These are phyloP conservation scores for Felis catus DNA, from an alignment of 2,113 vertebrate genomes.

Conservation along the genomic window DNA sequence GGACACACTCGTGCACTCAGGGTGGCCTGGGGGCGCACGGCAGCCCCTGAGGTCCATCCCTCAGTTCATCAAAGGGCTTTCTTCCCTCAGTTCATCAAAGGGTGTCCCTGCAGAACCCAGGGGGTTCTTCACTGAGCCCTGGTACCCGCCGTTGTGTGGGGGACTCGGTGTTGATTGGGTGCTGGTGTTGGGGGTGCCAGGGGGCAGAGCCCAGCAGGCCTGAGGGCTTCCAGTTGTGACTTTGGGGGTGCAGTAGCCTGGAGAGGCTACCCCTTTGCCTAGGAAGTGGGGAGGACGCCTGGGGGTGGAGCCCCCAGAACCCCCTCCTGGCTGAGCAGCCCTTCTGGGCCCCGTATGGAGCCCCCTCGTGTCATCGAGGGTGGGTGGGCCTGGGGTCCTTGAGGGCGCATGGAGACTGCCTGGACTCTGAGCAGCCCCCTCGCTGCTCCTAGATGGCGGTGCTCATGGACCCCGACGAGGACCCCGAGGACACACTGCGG, in stretches of 20 bases:
- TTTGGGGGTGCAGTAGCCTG: too few species aligned
- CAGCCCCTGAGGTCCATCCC: not conserved
- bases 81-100: not conserved
- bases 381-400: not conserved
- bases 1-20: rapidly evolving
- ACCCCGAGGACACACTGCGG: slow-evolving; percentile 69
- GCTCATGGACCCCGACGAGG: slow-evolving; percentile 79
- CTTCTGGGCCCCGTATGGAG: not conserved
- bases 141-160: too few species aligned
- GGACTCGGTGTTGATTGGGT: too few species aligned
- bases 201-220: not conserved
- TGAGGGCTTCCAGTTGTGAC: rapidly evolving
- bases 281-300: too few species aligned
- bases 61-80: not conserved
- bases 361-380: not conserved
- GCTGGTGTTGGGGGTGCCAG: not conserved
- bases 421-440: not conserved
- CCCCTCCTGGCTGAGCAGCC: not conserved
- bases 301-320: rapidly evolving
- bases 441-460: slow-evolving; percentile 67
- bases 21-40: rapidly evolving
- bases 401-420: rapidly evolving
- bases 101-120: not conserved
- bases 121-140: too few species aligned
- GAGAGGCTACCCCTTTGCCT: too few species aligned